Evolutionary conservation across 2,888 invertebrate species (phyloP), one percentile per base, ranked within the genome.

Genomic region (Sphinx pinastri): DNA sequence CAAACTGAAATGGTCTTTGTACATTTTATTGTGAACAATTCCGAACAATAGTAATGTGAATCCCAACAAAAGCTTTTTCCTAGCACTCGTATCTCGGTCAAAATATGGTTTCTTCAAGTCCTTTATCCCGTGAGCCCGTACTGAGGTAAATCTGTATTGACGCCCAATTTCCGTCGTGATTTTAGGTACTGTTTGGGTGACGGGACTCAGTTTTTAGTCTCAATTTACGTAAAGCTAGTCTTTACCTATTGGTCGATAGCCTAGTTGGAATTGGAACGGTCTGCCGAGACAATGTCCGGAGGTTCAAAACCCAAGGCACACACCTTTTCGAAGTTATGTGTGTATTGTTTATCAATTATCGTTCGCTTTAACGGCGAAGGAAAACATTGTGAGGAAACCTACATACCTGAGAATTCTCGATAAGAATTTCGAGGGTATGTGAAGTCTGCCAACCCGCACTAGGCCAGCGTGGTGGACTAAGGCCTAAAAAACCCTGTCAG

Each of bases 121-220:
- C 19, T 63, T 63, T 47, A 63, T 63, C 63, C 45, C 19, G 16
- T 45, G 45, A 60, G 63, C 19, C 12, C 49, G 19, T 49, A 19
- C 19, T 63, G 49, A 63, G 63, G 63, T 63, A 63, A 63, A 63
- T 63, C 25, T 63, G 47, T 49, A 63, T 63, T 63, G 63, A 49
- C 63, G 16, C 13, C 47, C 49, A 63, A 63, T 63, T 63, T 63
- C 63, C 63, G 47, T 19, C 19, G 16, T 19, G 47, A 49, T 63
- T 63, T 49, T 63, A 47, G 63, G 49, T 63, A 49, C 47, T 47
- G 19, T 13, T 49, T 13, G 19, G 63, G 63, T 19, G 19, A 63
- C 19, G 49, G 55, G 49, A 63, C 49, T 16, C 49, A 63, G 63
- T 14, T 31, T n/a, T 63, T 19, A 49, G 19, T 12, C 6, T 16